These are phyloP conservation scores for Salvator merianae DNA, from an alignment of 2,113 vertebrate genomes.

Conservation along the genomic window DNA sequence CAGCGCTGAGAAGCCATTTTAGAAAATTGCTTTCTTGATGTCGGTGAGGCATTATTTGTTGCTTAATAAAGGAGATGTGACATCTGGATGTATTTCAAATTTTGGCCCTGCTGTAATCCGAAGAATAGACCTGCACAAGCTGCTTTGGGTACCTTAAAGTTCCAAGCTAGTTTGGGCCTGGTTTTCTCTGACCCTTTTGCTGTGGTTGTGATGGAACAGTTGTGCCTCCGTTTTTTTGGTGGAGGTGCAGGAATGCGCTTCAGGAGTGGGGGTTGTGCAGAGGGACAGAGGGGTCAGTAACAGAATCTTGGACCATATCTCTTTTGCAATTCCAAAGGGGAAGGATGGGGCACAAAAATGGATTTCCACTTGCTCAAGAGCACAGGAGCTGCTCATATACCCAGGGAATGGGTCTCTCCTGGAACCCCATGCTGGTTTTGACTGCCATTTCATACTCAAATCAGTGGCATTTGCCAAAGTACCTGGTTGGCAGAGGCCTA, in stretches of 20 bases:
- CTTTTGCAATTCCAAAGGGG: no score
- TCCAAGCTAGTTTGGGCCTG: neutral
- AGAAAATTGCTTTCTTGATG: neutral
- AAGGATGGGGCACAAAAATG: no score
- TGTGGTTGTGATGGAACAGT: neutral
- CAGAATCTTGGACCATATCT: no score
- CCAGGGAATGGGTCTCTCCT: no score
- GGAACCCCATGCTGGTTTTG: no score
- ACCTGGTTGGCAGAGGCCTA: no score
- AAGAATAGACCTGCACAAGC: neutral
- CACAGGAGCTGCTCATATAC: no score
- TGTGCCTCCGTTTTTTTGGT: neutral
- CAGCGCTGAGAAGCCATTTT: neutral
- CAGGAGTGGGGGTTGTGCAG: no score
- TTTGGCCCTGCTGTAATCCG: neutral
- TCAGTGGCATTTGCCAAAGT: no score
- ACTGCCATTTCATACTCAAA: no score
- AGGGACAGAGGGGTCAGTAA: no score
- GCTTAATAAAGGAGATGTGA: neutral
- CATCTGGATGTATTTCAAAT: constrained; percentile 1
- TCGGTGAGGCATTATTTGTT: neutral
- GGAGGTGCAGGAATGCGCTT: neutral
- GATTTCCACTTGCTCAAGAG: no score
- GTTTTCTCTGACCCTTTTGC: neutral
- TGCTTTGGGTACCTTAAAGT: neutral